Percentiles rank a stretch among this genome's conserved stretches.
phyloP scores from a whole-genome alignment of 2,888 invertebrate species.

The Cantharis rustica region DNA sequence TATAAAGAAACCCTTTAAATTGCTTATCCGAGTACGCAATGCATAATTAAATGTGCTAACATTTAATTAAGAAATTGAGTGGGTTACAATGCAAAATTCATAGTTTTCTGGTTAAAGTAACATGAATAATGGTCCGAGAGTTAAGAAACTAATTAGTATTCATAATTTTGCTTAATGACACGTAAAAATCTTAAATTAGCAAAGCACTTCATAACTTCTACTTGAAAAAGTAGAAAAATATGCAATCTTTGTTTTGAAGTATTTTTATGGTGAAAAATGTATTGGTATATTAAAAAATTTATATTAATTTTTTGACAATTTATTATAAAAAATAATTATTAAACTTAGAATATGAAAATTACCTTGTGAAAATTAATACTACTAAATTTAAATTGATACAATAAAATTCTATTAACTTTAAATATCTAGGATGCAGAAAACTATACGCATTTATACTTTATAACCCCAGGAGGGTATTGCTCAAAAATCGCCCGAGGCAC shows the following conservation, averaged over 20 bases:
- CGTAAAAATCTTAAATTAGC: background rate
- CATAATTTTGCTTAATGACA: background rate
- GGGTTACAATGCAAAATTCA: background rate
- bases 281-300: too few species aligned
- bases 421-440: too few species aligned
- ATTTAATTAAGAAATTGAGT: background rate
- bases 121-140: background rate
- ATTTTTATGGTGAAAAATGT: background rate
- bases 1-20: background rate
- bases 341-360: too few species aligned
- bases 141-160: background rate
- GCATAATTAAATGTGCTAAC: background rate
- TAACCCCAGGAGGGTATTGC: too few species aligned
- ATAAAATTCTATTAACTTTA: too few species aligned
- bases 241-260: background rate
- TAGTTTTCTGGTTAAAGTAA: background rate
- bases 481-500: too few species aligned
- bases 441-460: too few species aligned
- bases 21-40: background rate
- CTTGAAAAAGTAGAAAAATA: background rate
- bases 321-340: too few species aligned
- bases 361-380: too few species aligned
- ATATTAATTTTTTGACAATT: too few species aligned
- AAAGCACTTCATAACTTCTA: background rate
- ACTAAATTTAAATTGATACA: too few species aligned